phyloP scores from a whole-genome alignment of 2,797 vertebrate genomes.

The Lemur catta region DNA sequence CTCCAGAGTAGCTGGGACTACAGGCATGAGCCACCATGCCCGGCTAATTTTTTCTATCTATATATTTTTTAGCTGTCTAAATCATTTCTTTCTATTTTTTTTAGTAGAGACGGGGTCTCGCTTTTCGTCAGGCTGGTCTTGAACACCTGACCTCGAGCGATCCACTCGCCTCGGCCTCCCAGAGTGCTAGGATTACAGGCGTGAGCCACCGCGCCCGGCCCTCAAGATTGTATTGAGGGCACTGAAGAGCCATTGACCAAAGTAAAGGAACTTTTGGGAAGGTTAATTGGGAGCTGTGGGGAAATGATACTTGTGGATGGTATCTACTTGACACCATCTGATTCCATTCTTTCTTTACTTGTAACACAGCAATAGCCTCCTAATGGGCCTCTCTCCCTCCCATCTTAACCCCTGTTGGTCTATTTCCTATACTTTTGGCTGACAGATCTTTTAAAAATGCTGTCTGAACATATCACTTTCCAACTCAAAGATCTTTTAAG shows the following conservation, averaged over 20 bases:
- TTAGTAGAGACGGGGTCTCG: no score
- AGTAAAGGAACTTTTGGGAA: background rate
- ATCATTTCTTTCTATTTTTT: no score
- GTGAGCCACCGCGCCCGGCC: no score
- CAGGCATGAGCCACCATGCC: no score
- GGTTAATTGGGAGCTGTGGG: background rate
- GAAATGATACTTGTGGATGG: background rate
- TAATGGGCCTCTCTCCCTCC: background rate
- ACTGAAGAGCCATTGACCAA: background rate
- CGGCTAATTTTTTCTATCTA: no score
- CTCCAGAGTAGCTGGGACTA: no score
- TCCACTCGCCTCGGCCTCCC: no score
- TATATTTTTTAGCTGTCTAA: no score
- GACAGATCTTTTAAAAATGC: background rate
- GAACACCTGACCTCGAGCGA: no score
- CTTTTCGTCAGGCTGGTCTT: no score
- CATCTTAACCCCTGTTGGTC: background rate
- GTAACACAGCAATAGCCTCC: background rate
- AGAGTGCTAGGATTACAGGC: no score
- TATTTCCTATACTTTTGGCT: background rate
- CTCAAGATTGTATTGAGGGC: background rate
- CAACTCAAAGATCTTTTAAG: background rate
- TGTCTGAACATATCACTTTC: background rate
- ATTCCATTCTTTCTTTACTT: background rate
- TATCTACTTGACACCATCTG: background rate